Base-by-base conservation (phyloP, 2,888 invertebrate species). In the Patella ulyssiponensis region DNA sequence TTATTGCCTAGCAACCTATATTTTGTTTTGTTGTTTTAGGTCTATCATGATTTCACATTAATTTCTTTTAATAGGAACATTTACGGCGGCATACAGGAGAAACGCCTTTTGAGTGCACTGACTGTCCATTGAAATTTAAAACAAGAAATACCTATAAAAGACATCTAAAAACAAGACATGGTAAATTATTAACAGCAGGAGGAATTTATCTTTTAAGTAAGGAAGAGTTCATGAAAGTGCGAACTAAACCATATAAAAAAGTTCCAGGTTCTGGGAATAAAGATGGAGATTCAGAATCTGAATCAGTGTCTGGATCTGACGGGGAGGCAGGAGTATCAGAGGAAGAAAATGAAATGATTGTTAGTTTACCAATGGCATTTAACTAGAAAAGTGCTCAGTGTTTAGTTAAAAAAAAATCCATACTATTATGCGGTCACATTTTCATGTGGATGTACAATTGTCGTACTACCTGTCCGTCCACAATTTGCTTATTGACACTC, bases 131-230 rank as follows among this genome's bases (percentile, higher is more conserved):
- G 73, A 86, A 93, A 84, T 94, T 94, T 84, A 94, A 94, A 88
- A 94, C 94, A 0, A 90, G 94, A 53, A 94, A 94, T 86, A 94
- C 94, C 1, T 94, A 93, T 88, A 94, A 94, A 84, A 92, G 94
- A 2, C 94, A 94, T 85, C 88, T 94, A 78, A 93, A 93, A 85
- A 93, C 94, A 5, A 90, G 93, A 3, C 94, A 94, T 82, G 93
- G 93, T 9, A 94, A 94, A 88, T 92, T 93, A 44, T 88, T 94
- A 51, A 93, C 93, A 5, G 93, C 93, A 11, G 91, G 91, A 14
- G 93, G 93, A 33, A 93, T 93, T 75, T 87, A 92, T 15, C 85
- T 92, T 14, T 89, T 92, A 82, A 90, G 92, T 14, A 91, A 92
- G 0, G 93, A 93, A 79, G 89, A 88, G 74, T 88, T 88, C 79